phyloP scores from a whole-genome alignment of 2,113 vertebrate species.

The Ammospiza nelsoni region DNA sequence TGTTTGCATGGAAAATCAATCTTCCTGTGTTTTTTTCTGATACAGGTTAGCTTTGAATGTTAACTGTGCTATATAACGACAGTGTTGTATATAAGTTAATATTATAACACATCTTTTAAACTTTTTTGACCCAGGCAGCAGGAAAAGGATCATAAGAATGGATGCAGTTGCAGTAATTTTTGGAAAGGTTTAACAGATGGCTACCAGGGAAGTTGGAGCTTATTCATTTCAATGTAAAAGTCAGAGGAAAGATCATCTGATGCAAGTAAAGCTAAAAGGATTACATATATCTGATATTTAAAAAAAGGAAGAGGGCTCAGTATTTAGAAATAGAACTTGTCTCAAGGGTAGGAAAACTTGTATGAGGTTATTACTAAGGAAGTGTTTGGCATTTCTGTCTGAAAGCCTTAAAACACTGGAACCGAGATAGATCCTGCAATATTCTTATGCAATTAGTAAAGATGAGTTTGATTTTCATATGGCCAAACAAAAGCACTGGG shows the following conservation, averaged over 20 bases:
- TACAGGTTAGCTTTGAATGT: not conserved
- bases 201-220: not conserved
- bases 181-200: not conserved
- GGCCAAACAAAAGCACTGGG: not conserved
- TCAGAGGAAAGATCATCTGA: not conserved
- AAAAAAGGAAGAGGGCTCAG: not conserved
- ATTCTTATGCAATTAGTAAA: not conserved
- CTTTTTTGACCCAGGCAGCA: not conserved
- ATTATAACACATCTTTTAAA: not conserved
- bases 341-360: not conserved
- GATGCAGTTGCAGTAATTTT: not conserved
- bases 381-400: not conserved
- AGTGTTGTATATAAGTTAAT: not conserved
- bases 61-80: not conserved
- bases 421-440: not conserved
- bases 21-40: not conserved
- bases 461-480: not conserved
- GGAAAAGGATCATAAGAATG: not conserved
- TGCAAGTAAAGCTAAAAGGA: not conserved
- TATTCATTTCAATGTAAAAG: not conserved
- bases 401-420: not conserved
- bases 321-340: not conserved
- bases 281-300: not conserved
- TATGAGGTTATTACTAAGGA: not conserved
- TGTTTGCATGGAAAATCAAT: not conserved